Base-by-base conservation (phyloP, 2,113 vertebrate species). In the Noturus placidus region DNA sequence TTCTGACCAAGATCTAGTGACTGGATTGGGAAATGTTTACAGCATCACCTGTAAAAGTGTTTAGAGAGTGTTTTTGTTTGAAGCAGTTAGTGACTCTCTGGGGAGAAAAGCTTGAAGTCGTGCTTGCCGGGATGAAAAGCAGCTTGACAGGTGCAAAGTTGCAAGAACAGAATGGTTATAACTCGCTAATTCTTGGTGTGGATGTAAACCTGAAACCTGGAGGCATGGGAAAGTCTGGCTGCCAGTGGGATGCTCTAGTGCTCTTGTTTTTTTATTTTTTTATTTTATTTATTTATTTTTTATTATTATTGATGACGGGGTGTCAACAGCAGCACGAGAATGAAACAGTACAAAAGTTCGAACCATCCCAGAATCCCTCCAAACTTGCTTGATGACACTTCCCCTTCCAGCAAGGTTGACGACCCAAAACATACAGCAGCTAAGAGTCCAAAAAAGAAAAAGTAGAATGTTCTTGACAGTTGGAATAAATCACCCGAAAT, bases 61-160 rank as follows among this genome's bases (percentile, higher is more conserved):
- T 57, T 2, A 10, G 77, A 80, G 19, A 57, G 77, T 10, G 52
- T 57, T 57, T 80, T 20, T 79, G 1, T 54, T 76, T 79, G n/a
- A 57, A 57, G 52, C 77, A 80, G 27, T 79, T 56, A 56, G n/a
- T 30, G 77, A 79, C 2, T 54, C 76, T 54, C 50, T 19, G 1
- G 76, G 76, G 76, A n/a, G n/a, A n/a, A 30, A 56, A 79, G 52
- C 30, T 80, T 20, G 30, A 56, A 80, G 52, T 80, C 33, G 0
- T n/a, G 77, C 52, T 79, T 80, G 77, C 52, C 19, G 9, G 77
- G n/a, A 80, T 80, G 77, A 57, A 80, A 80, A 38, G 30, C 54
- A 81, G 54, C 33, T 35, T 35, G 19, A 59, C 79, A 38, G 79
- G n/a, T 59, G 11, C 30, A 57, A 59, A 35, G 33, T 25, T 27